Percentiles rank a stretch among this genome's conserved stretches.
Conservation (phyloP, 53 echinoderm and acorn worm species). For the Pentamera pediparva region DNA sequence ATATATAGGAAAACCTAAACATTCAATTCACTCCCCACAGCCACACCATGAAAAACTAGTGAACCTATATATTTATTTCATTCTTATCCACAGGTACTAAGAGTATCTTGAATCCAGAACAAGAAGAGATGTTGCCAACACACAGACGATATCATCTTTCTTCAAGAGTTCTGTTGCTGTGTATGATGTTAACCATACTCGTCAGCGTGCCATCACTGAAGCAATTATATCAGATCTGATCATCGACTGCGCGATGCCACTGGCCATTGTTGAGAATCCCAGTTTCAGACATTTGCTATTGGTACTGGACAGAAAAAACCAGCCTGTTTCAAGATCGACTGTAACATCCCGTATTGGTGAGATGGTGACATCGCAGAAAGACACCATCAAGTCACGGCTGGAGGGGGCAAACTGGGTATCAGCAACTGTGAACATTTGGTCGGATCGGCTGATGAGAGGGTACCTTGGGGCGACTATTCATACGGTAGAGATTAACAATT, state of each 20-base stretch:
- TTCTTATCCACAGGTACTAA: too few relatives aligned
- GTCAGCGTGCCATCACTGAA: not conserved
- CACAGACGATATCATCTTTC: not conserved
- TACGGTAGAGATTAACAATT: not conserved
- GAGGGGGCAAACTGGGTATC: not conserved
- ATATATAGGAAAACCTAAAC: too few relatives aligned
- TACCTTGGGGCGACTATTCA: conserved; percentile 3
- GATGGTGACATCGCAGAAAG: conserved; percentile 1
- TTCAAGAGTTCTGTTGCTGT: not conserved
- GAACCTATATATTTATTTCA: too few relatives aligned
- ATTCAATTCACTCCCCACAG: too few relatives aligned
- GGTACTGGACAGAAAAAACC: not conserved
- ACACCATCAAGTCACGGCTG: not conserved
- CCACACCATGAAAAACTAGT: too few relatives aligned
- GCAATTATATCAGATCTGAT: conserved; percentile 1
- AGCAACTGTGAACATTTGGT: conserved; percentile 37
- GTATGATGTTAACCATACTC: not conserved
- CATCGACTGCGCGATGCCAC: not conserved
- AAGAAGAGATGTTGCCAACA: too few relatives aligned
- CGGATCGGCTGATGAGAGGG: conserved; percentile 10
- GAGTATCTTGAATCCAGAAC: too few relatives aligned
- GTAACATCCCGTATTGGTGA: not conserved
- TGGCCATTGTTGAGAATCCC: not conserved
- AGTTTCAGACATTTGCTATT: conserved; percentile 14
- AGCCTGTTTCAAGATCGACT: not conserved